A percentile compares a stretch with the other conserved stretches of the same genome.
phyloP scores from a whole-genome alignment of 2,113 vertebrate species.

The Ophthalmolycus amberensis region DNA sequence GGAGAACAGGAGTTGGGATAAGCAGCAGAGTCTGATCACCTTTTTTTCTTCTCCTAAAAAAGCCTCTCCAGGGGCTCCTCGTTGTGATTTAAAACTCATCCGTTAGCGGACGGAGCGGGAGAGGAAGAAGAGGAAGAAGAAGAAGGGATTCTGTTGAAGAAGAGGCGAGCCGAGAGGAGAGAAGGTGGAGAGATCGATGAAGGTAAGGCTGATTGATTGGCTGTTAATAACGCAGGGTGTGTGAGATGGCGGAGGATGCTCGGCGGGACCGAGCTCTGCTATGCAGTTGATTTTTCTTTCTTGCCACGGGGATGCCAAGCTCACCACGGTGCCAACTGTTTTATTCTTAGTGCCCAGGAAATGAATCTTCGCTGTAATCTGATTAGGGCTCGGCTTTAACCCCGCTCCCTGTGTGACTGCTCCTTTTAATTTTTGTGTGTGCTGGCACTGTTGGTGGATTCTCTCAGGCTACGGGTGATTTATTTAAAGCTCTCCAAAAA shows the following conservation, averaged over 20 bases:
- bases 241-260: constrained; percentile 50
- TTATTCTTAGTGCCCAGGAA: constrained; percentile 55
- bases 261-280: constrained; percentile 47
- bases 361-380: constrained; percentile 65
- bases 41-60: not conserved
- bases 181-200: constrained; percentile 62
- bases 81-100: constrained; percentile 39
- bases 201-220: constrained; percentile 61
- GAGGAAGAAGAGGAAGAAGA: not conserved
- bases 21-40: constrained; percentile 6
- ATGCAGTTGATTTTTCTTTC: constrained; percentile 20
- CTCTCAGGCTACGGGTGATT: constrained; percentile 1
- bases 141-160: constrained; percentile 10
- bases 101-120: not conserved
- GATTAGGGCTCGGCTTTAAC: constrained; percentile 41
- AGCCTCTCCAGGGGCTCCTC: constrained; percentile 7
- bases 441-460: constrained; percentile 3
- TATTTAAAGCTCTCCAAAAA: constrained; percentile 6
- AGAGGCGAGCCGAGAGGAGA: not conserved
- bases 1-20: constrained; percentile 51
- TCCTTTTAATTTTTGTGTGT: not conserved
- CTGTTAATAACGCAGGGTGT: constrained; percentile 47
- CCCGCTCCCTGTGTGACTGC: constrained; percentile 22
- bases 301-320: constrained; percentile 26
- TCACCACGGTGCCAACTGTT: constrained; percentile 36